Evolutionary conservation across 2,888 invertebrate genomes (phyloP), one percentile per base, ranked within the genome.

Genomic region (Corbicula japonica): DNA sequence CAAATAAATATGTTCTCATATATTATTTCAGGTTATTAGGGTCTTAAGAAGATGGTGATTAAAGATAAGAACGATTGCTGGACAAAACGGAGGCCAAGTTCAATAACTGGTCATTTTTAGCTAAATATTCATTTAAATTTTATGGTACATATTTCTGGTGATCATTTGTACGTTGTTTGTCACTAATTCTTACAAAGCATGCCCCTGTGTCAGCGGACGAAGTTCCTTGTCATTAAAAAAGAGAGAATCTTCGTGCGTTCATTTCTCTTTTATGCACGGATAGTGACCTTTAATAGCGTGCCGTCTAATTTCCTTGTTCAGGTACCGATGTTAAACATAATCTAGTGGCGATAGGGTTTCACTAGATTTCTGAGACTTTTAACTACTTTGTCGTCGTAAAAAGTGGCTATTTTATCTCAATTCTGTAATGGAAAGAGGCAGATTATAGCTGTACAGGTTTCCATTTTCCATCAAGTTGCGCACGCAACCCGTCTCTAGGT

Each of bases 321-420:
- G 34, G 34, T 54, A 30, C 54, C 54, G 34, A 34, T 34, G 23
- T 21, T 30, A 28, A 8, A 12, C 34, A n/a, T 54, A 54, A 41
- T n/a, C 54, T 4, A 54, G 30, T 3, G 32, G 6, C 2, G 54
- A 18, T 30, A 54, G 48, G 50, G 23, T 52, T 62, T 58, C 61
- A 35, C 32, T 61, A 26, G 30, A 32, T 61, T 52, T 62, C 50
- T 48, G 60, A 35, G 38, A 32, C 34, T 28, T 66, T 58, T 66
- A 50, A 66, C 50, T 58, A 38, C 60, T 30, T 18, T 48, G 28
- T 66, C n/a, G 12, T 21, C 58, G 35, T 44, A 56, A 66, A 66
- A 70, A 74, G 60, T 61, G 70, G 79, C 74, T 28, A 74, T 79
- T 74, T 79, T 79, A 74, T 79, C 69, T 58, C 38, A 68, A 41